These are phyloP conservation scores for Ceyx cyanopectus DNA, from an alignment of 2,113 vertebrate species.

Conservation along the genomic window DNA sequence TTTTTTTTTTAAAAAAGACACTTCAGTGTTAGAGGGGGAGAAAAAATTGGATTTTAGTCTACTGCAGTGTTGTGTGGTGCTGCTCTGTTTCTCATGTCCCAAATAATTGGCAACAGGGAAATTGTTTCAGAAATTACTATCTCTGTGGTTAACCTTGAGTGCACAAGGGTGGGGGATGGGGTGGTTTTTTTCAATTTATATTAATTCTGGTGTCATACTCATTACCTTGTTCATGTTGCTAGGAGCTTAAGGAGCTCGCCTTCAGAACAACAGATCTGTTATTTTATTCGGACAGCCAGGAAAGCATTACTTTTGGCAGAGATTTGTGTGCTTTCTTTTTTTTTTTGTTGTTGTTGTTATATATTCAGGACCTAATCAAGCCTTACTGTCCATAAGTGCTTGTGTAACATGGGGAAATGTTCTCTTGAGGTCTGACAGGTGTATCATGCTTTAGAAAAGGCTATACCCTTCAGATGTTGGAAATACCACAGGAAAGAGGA, in stretches of 20 bases:
- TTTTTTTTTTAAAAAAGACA: neutral
- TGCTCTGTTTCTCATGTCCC: neutral
- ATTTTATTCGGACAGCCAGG: neutral
- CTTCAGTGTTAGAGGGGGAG: neutral
- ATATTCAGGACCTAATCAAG: conserved; percentile 13
- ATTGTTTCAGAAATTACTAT: conserved; percentile 46
- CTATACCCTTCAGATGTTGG: neutral
- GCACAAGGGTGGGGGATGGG: neutral
- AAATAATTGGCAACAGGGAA: conserved; percentile 32
- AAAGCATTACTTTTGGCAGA: conserved; percentile 33
- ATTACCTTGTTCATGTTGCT: conserved; percentile 53
- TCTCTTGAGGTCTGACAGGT: conserved; percentile 36
- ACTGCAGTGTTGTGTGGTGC: neutral
- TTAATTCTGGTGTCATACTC: conserved; percentile 54
- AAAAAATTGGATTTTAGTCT: neutral
- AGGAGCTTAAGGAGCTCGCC: conserved; percentile 30
- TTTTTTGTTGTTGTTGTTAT: neutral
- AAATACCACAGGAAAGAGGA: neutral
- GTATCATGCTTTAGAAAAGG: neutral
- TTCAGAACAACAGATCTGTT: neutral
- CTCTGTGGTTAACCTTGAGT: conserved; percentile 17
- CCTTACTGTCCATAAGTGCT: neutral
- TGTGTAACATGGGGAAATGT: neutral
- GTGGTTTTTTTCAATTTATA: conserved; percentile 1
- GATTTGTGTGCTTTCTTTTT: neutral